Base-by-base conservation (phyloP, 2,113 vertebrate genomes). In the Neoarius graeffei region DNA sequence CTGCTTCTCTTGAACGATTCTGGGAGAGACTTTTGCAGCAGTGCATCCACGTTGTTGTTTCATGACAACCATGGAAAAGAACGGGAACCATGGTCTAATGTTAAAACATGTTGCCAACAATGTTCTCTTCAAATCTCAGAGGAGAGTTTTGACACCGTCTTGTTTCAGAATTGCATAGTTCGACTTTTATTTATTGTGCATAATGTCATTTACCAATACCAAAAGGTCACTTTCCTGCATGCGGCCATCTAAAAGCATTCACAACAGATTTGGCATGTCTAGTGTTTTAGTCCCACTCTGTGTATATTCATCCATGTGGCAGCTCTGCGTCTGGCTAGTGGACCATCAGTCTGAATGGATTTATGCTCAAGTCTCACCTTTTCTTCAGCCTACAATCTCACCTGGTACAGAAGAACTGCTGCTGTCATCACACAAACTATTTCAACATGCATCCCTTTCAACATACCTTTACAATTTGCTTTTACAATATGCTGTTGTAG, bases 231-330 rank as follows among this genome's bases (percentile, higher is more conserved):
- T 56, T 69, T 69, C 42, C 71, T 64, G 27, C 64, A 91, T 88
- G 90, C 91, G 88, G 88, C 92, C 30, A 42, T 35, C 27, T 42
- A 35, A 86, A 91, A 82, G 88, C 67, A 83, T 87, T 85, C 80
- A 89, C 79, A 73, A 69, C 91, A 92, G 91, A 64, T 64, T 57
- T 87, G 80, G 76, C 71, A 69, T 4, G 80, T 64, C 23, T 15
- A 52, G 59, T 60, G 67, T 81, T 85, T 73, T 52, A 80, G 60
- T 66, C 48, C 88, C 66, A 85, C 57, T 76, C 54, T 87, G n/a
- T 57, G 14, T 42, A 4, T 27, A 74, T 25, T 83, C 86, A 87
- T 89, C 86, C 88, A 85, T 87, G 62, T 85, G 66, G 81, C 74
- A 84, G 48, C 88, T 83, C 81, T 42, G 0, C 42, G 42, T 86